Evolutionary conservation across 2,113 vertebrate species (phyloP), one percentile per base, ranked within the genome.

Genomic region (Phalacrocorax brasilianus): DNA sequence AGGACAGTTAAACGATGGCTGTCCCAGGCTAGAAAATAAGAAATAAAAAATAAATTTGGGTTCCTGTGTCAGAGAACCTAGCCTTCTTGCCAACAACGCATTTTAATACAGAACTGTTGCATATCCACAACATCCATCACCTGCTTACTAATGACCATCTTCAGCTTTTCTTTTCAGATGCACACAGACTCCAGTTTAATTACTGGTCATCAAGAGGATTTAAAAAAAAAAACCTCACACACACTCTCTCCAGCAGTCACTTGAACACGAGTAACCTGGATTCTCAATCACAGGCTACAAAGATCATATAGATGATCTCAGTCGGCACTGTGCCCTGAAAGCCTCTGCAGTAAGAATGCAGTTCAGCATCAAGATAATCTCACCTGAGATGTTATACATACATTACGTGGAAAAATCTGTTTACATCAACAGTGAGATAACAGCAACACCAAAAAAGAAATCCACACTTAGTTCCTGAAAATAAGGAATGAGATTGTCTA

Each of bases 291-390:
- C 18, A 58, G 15, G 16, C 42, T 50, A 13, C 24, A 70, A 24
- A 42, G 19, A 19, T 12, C 3, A 5, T 27, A 23, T 1, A n/a
- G 22, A 32, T 52, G 2, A 38, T 30, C 16, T 53, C 4, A 0
- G 14, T 40, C 52, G 72, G 47, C 24, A 13, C 45, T 38, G 17
- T 33, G 12, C 19, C 40, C 35, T n/a, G 11, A 67, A 86, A 12
- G 17, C 23, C n/a, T 7, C 6, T 47, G 23, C 35, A 61, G 10
- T 21, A 71, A n/a, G 22, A 52, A 5, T 40, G 6, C 28, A 73
- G 45, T 4, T 59, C 82, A 92, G n/a, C 53, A 67, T 38, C 20
- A 68, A 62, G 11, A 35, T 24, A 3, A 67, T 58, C 40, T 70
- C 9, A 3, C 30, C 3, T 33, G 7, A 71, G 23, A 52, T 14